Conservation (phyloP, 2,888 invertebrate genomes). For the Myathropa florea region DNA sequence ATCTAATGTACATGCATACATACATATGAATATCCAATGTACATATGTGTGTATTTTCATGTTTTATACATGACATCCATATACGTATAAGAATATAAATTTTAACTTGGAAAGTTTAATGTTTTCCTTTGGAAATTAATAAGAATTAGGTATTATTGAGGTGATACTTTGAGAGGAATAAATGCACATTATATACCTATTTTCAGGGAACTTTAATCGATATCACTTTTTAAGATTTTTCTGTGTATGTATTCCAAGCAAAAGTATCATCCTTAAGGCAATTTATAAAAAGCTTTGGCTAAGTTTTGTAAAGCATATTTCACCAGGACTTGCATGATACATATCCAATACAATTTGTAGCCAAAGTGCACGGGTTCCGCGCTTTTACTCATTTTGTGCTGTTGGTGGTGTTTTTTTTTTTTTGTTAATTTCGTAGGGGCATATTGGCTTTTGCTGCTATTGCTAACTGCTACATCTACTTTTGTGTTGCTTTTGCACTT, state of each 20-base stretch:
- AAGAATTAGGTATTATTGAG: too few species aligned
- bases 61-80: too few species aligned
- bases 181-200: too few species aligned
- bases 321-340: neutral
- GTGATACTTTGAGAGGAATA: too few species aligned
- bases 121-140: too few species aligned
- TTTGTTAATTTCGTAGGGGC: conserved; percentile 32
- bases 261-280: neutral
- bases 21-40: neutral
- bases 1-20: too few species aligned
- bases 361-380: conserved; percentile 25
- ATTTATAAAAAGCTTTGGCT: conserved; percentile 18
- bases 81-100: too few species aligned
- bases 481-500: conserved; percentile 36
- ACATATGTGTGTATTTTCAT: neutral
- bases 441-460: conserved; percentile 35
- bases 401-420: neutral
- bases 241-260: neutral
- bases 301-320: conserved; percentile 4
- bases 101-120: too few species aligned
- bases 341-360: neutral
- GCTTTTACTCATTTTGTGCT: conserved; percentile 1
- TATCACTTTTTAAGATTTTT: too few species aligned
- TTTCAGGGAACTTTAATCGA: too few species aligned
- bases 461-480: conserved; percentile 20